A percentile compares a stretch with the other conserved stretches of the same genome.
These are phyloP conservation scores for Phoxinus dragarum DNA, from an alignment of 2,797 vertebrate genomes.

Conservation along the genomic window DNA sequence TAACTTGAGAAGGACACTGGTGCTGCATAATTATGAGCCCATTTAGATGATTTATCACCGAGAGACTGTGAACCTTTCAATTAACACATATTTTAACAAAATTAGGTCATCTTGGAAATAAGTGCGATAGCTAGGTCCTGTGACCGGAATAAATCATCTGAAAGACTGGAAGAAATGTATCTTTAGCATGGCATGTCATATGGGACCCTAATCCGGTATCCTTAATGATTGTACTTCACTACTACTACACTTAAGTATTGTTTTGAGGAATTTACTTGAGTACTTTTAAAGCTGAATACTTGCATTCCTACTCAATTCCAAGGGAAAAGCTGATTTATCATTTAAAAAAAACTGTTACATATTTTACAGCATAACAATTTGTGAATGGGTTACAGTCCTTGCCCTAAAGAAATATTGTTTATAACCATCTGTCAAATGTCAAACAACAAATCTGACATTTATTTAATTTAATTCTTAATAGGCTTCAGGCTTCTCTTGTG, in stretches of 20 bases:
- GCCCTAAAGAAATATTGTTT: neutral
- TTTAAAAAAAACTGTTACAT: neutral
- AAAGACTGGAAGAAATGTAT: neutral
- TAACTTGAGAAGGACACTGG: constrained; percentile 11
- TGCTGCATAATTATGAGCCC: neutral
- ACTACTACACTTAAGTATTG: neutral
- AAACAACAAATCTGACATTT: neutral
- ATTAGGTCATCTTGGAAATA: neutral
- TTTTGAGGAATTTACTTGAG: neutral
- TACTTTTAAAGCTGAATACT: neutral
- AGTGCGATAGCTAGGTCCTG: neutral
- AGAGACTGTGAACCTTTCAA: neutral
- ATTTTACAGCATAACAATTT: neutral
- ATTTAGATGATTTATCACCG: neutral
- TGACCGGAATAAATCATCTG: neutral
- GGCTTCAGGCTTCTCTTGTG: neutral
- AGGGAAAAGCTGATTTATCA: too few relatives aligned
- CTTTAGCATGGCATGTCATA: neutral
- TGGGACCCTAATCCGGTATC: neutral
- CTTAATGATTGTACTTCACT: neutral
- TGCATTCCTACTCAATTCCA: neutral
- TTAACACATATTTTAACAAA: neutral
- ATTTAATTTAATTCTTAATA: neutral
- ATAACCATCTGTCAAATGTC: neutral
- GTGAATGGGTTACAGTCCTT: too few relatives aligned